Base-by-base conservation (phyloP, 1,140 invertebrate species). In the Dufourea novaeangliae region DNA sequence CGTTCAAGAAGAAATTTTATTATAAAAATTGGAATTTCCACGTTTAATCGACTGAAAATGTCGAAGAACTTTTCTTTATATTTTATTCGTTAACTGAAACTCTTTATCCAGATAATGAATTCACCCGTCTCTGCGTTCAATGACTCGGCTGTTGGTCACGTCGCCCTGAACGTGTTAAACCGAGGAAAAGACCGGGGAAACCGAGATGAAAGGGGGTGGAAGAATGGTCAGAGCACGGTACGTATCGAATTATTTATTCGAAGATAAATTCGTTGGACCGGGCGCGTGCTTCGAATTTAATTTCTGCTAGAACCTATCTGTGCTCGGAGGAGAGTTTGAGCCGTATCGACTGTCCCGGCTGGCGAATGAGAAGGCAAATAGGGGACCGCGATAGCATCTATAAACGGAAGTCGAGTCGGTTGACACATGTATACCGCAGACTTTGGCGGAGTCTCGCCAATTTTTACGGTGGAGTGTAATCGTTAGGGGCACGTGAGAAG, bases 241-340 rank as follows among this genome's bases (percentile, higher is more conserved):
- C 50, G n/a, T 14, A 54, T 4, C 29, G 61, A 67, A 79, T 84
- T 59, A 79, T 75, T 83, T 59, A 68, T 56, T 50, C 20, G 25
- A 12, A 22, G 59, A 52, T 75, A 67, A 84, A 84, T 70, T 62
- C 25, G 39, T 29, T 29, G 22, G 32, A 25, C 10, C 54, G 20
- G 1, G 12, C 39, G n/a, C 8, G 41, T 61, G 25, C 25, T 6
- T 12, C 25, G 54, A 70, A 70, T 52, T 69, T 61, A 61, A 76
- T 76, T 76, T 76, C 32, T 52, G 20, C 10, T 20, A 32, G 22
- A 5, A 44, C 25, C n/a, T 29, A 25, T 68, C 41, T 61, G 27
- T 10, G 32, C 12, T 5, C 32, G 20, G 32, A 37, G 59, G 50
- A 69, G n/a, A 61, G 34, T 44, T 62, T 34, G 41, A 46, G 6